Base-by-base conservation (phyloP, 2,888 invertebrate species). In the Cheilosia impressa region DNA sequence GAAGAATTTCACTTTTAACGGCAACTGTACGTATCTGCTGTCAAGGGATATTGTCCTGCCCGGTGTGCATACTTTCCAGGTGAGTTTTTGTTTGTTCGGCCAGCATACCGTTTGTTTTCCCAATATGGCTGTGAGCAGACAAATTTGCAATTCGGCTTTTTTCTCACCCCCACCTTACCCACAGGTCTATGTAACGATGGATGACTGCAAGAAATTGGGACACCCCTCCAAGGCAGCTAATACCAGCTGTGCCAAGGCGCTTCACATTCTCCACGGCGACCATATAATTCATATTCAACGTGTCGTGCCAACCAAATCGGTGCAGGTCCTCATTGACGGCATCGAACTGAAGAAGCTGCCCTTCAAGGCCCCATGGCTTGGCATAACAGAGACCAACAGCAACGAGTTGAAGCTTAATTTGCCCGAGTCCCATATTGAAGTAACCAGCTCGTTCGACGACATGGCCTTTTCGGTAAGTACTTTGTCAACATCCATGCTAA, bases 1-100 rank as follows among this genome's bases (percentile, higher is more conserved):
- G 24, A 95, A 94, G 84, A 95, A 96, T 89, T 95, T 96, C 88
- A 96, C 96, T 0, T 96, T 96, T 91, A 95, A 96, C 87, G 97
- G 96, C 5, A 96, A 96, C 91, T 98, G 98, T 91, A 96, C 96
- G 0, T 97, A 97, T 90, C 93, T 97, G 34, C 94, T 97, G 68
- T 95, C 97, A 0, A 92, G 96, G 41, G 95, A 96, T 91, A 92
- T 93, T 60, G 93, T 93, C 53, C 90, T 93, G 0, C 93, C 93
- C 0, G 94, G 93, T 9, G 91, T 90, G 17, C 90, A 91, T 76
- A 91, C 90, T 3, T 92, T 92, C 90, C 91, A 92, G 89, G 90
- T 90, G 79, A 87, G 87, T 72, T 91, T 15, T 7, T 47, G 7
- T 47, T 47, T 47, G 17, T 45, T 17, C 2, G n/a, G n/a, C 17